Evolutionary conservation across 1,140 invertebrate genomes (phyloP), one percentile per base, ranked within the genome.

Genomic region (Drosophila simulans): DNA sequence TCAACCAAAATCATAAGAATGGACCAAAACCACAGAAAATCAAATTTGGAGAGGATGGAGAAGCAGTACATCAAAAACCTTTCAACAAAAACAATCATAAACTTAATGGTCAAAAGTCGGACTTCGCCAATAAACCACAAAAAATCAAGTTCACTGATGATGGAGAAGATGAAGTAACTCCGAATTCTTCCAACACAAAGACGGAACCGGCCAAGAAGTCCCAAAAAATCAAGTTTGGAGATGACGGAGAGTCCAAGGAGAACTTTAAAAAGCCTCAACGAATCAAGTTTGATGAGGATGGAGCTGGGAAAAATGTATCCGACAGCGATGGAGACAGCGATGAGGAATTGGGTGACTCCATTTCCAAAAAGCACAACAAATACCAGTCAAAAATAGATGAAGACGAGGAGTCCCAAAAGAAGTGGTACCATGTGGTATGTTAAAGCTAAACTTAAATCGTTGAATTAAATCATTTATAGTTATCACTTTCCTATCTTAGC

Each of bases 351-450:
- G 58, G 42, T 1, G 3, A 25, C 37, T 15, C 5, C 8, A 25
- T 59, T 15, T n/a, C 59, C 5, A 64, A 60, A 10, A 78, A 74
- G 31, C 73, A 60, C 13, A 72, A 34, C n/a, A 75, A 80, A 43
- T 58, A 80, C 22, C 56, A 89, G 13, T 57, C 80, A n/a, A 60
- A 89, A 34, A 31, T 52, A 2, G 69, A 84, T 5, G 78, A 80
- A 1, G 70, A 91, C 12, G 71, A 74, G 17, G 82, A 77, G 53
- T 57, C 77, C 0, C 80, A 88, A 10, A 90, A 82, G 51, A 92
- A 92, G 49, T 92, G 91, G 91, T 92, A 90, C 57, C 62, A 92
- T 46, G 77, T 89, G 72, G 91, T 92, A 79, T 46, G 73, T 79
- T 34, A 15, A 27, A 10, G 4, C 3, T 3, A 4, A 27, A 27